These are phyloP conservation scores for Orchesella flavescens DNA, from an alignment of 2,888 invertebrate genomes.

Conservation along the genomic window DNA sequence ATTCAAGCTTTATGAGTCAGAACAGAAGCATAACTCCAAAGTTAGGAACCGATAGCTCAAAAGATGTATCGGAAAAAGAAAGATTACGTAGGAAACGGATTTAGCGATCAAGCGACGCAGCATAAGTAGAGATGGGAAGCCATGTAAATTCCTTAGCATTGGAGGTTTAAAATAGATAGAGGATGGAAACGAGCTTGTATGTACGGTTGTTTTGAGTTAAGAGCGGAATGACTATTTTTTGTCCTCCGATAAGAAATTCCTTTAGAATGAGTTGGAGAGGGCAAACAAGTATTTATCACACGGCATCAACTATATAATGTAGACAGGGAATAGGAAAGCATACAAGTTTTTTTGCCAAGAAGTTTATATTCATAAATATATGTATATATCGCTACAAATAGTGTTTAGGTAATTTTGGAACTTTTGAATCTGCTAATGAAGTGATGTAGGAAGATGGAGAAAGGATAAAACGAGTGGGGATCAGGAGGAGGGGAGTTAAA, in stretches of 20 bases:
- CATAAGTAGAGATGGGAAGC: not conserved
- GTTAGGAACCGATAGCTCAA: too few relatives aligned
- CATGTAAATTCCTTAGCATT: not conserved
- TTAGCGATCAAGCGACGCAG: too few relatives aligned
- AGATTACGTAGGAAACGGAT: too few relatives aligned
- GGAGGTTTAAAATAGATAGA: not conserved
- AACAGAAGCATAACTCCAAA: too few relatives aligned
- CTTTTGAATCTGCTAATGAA: constrained; percentile 57
- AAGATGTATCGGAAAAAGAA: too few relatives aligned
- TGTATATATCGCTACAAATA: constrained; percentile 31
- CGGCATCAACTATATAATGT: constrained; percentile 28
- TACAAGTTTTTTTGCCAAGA: constrained; percentile 34
- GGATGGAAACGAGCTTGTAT: not conserved
- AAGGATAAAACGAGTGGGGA: constrained; percentile 59
- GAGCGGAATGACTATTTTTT: constrained; percentile 48
- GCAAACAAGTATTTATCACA: constrained; percentile 43
- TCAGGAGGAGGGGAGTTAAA: constrained; percentile 51
- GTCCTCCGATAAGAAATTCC: constrained; percentile 53
- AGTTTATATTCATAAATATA: constrained; percentile 39
- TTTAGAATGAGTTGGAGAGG: constrained; percentile 55
- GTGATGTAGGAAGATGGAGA: constrained; percentile 43
- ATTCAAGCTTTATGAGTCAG: too few relatives aligned
- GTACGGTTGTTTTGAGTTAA: not conserved
- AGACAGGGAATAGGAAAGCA: constrained; percentile 4
- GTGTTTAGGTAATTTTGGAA: constrained; percentile 56